Base-by-base conservation (phyloP, 2,113 vertebrate genomes). In the Crotalus viridis region DNA sequence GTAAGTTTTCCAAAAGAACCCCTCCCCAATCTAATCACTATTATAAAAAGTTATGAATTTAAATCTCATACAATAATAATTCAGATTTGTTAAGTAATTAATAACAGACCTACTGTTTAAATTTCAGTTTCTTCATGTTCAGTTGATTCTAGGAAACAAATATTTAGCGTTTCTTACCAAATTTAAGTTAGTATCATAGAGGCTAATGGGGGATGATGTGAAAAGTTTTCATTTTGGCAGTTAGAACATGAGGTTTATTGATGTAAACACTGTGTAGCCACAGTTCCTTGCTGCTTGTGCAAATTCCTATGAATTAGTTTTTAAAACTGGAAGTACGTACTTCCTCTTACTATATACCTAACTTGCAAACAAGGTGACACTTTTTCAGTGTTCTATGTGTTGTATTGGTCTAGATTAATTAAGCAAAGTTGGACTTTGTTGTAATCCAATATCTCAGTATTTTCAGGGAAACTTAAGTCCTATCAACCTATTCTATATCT, bases 251-350 rank as follows among this genome's bases (percentile, higher is more conserved):
- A 55, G n/a, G 54, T 57, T 85, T 91, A 56, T 22, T 91, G 39
- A 22, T 87, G 43, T 91, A 91, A 69, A 87, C 86, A 3, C 89
- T 46, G 26, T 93, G 74, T 86, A 93, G 24, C 61, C 55, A 13
- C 74, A 85, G 52, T 22, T 86, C 93, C 28, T n/a, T 52, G 33
- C 3, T 85, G 3, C 0, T 1, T 85, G 0, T 94, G 69, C 74
- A 57, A 91, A 51, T 46, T 91, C 46, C 0, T 89, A 3, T 94
- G 59, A 81, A 57, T 91, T 1, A 0, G 26, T 9, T 92, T 64
- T 19, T 21, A 87, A 93, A 64, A 91, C 10, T 57, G 91, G 24
- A 0, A 19, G 19, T 12, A 48, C 46, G 90, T 90, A 43, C 43
- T 93, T 85, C 93, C 0, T 57, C 90, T 51, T 86, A 90, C 10